Evolutionary conservation across 2,888 invertebrate species (phyloP).

Genomic region (Polymixis flavicincta): DNA sequence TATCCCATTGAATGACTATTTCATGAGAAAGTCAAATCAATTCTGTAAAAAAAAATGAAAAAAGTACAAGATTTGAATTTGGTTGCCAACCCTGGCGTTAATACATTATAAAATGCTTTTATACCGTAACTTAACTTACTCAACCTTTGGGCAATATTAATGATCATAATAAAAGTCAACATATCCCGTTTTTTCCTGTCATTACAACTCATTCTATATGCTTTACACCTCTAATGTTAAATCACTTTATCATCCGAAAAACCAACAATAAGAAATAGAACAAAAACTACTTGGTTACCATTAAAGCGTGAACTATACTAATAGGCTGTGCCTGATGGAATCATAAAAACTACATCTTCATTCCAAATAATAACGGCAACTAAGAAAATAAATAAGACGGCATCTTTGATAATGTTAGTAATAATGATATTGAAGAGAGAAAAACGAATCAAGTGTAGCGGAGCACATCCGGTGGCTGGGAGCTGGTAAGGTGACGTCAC

Average conservation of each 20-base stretch:
- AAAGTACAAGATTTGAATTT: too few relatives aligned
- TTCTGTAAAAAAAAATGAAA: too few relatives aligned
- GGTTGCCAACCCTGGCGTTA: too few relatives aligned
- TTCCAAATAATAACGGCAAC: conserved; percentile 82
- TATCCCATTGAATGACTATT: too few relatives aligned
- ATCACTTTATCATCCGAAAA: conserved; percentile 75
- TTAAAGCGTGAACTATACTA: conserved; percentile 81
- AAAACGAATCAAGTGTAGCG: conserved; percentile 75
- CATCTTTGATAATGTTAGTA: conserved; percentile 79
- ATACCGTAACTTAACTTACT: conserved; percentile 64
- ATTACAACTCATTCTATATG: conserved; percentile 64
- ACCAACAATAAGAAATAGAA: conserved; percentile 76
- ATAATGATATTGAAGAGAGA: conserved; percentile 80
- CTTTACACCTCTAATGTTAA: conserved; percentile 68
- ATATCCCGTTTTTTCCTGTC: conserved; percentile 23
- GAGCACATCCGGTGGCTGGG: conserved; percentile 75
- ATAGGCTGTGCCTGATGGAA: conserved; percentile 78
- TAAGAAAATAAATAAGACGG: conserved; percentile 84
- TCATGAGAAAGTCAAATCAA: too few relatives aligned
- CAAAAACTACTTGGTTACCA: conserved; percentile 80
- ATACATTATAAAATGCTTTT: not conserved
- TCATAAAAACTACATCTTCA: conserved; percentile 85
- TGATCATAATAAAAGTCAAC: conserved; percentile 9
- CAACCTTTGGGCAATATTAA: not conserved
- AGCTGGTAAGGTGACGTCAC: conserved; percentile 52